Conservation (phyloP, 2,797 vertebrate genomes). For the Catharus ustulatus region DNA sequence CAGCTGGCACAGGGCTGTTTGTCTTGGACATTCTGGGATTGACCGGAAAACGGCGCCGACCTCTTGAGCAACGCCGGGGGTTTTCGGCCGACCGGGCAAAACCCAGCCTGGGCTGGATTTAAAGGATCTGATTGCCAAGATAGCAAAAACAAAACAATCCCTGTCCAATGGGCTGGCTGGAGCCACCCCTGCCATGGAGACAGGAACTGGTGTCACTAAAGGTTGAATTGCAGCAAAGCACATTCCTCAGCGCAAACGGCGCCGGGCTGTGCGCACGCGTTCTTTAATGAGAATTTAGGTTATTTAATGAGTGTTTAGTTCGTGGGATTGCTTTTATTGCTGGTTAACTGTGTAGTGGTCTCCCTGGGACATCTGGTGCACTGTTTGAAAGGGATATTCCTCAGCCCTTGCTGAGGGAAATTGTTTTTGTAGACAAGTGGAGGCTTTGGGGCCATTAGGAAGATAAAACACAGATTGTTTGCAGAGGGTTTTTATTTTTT, state of each 20-base stretch:
- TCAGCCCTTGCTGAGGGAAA: constrained; percentile 14
- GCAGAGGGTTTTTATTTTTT: background rate
- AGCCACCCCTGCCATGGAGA: background rate
- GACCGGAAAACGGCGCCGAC: background rate
- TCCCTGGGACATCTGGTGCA: constrained; percentile 46
- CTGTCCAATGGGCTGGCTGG: background rate
- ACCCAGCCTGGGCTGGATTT: background rate
- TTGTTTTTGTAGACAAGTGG: constrained; percentile 51
- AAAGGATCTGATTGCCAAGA: background rate
- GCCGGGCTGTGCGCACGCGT: background rate
- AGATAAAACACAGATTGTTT: constrained; percentile 60
- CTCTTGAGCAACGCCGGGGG: background rate
- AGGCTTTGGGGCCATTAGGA: constrained; percentile 39
- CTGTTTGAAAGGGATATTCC: constrained; percentile 49
- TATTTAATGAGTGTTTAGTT: constrained; percentile 28
- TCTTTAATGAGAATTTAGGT: constrained; percentile 19
- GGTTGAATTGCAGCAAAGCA: background rate
- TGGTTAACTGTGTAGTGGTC: constrained; percentile 22
- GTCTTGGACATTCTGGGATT: background rate
- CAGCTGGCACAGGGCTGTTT: background rate
- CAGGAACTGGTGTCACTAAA: background rate
- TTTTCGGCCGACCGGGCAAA: background rate
- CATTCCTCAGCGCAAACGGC: rapidly evolving
- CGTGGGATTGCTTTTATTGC: constrained; percentile 51
- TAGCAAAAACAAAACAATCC: background rate